Percentiles rank a stretch among this genome's conserved stretches.
phyloP scores from a whole-genome alignment of 2,113 vertebrate genomes.

The Tamias sibiricus region DNA sequence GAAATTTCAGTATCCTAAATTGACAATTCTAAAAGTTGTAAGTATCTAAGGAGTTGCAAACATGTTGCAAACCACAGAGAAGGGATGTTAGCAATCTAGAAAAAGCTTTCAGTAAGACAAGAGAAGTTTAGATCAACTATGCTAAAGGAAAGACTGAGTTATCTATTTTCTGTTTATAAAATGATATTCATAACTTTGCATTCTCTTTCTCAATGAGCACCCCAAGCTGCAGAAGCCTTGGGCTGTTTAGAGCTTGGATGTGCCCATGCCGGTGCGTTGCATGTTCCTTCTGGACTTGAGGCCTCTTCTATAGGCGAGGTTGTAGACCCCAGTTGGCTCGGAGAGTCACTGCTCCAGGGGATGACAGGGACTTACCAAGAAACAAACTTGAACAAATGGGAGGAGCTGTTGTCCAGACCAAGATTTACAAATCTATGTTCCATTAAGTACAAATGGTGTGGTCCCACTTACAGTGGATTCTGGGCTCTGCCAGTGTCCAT shows the following conservation, averaged over 20 bases:
- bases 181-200: not conserved
- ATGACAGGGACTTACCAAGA: not conserved
- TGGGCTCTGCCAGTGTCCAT: not conserved
- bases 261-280: accelerated
- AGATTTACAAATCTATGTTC: not conserved
- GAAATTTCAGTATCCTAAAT: not conserved
- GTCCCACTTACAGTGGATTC: not conserved
- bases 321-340: not conserved
- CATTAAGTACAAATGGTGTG: not conserved
- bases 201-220: not conserved
- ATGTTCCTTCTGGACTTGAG: not conserved
- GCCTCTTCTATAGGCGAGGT: not conserved
- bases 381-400: not conserved
- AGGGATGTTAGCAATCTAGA: too few species aligned
- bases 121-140: not conserved
- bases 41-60: not conserved
- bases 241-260: not conserved
- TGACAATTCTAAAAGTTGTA: not conserved
- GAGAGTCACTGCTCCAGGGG: not conserved
- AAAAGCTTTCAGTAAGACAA: not conserved
- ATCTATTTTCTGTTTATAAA: not conserved
- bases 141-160: not conserved
- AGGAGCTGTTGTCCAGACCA: not conserved
- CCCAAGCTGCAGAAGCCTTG: not conserved
- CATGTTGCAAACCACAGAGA: too few species aligned